Evolutionary conservation across 1,140 invertebrate species (phyloP).

Genomic region (Marisa cornuarietis): DNA sequence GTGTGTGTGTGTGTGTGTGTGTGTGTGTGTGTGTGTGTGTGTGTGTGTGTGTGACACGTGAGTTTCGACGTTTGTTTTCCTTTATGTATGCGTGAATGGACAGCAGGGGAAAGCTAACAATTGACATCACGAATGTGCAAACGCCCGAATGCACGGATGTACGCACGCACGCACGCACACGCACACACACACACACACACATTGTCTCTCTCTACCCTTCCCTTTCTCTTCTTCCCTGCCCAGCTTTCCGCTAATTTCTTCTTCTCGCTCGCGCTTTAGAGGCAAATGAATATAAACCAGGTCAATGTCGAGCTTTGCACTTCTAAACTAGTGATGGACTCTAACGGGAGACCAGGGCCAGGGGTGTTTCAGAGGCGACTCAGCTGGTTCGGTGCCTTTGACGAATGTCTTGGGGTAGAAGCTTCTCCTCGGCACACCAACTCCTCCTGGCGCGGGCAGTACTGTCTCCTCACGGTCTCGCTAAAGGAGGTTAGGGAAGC

Average conservation of each 20-base stretch:
- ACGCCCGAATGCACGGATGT: too few relatives aligned
- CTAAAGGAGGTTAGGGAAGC: too few relatives aligned
- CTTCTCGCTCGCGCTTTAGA: background rate
- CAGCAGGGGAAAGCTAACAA: background rate
- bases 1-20: conserved; percentile 16
- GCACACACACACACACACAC: background rate
- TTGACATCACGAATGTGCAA: background rate
- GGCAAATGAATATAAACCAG: background rate
- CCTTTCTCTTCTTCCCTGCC: background rate
- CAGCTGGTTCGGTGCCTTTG: too few relatives aligned
- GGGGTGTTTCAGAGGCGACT: too few relatives aligned
- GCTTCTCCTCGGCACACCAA: too few relatives aligned
- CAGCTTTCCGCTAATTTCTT: background rate
- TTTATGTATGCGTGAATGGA: conserved; percentile 1
- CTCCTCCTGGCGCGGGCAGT: too few relatives aligned
- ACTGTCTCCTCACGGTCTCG: too few relatives aligned
- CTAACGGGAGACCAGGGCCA: too few relatives aligned
- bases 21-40: conserved; percentile 1
- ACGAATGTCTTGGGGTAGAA: too few relatives aligned
- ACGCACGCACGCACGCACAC: background rate
- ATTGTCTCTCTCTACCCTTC: background rate
- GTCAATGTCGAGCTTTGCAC: too few relatives aligned
- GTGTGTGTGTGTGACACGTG: conserved; percentile 6
- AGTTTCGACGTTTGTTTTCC: background rate
- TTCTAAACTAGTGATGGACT: too few relatives aligned